Conservation (phyloP, 1,140 invertebrate species). For the Paramacrobiotus metropolitanus region DNA sequence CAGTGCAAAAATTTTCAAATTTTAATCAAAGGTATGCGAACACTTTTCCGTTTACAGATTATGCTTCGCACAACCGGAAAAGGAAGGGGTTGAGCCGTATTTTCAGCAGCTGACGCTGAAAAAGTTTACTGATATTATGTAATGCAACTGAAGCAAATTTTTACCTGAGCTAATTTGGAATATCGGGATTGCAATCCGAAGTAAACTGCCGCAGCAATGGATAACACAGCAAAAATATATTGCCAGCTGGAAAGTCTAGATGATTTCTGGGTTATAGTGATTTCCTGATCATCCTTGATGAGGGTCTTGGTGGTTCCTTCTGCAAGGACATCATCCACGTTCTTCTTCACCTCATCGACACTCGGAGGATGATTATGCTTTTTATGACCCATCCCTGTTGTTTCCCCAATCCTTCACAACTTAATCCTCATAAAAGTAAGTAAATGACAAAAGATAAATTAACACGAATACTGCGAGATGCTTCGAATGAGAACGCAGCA, state of each 20-base stretch:
- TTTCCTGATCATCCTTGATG: neutral
- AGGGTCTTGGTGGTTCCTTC: neutral
- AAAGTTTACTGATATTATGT: too few relatives aligned
- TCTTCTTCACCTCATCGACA: neutral
- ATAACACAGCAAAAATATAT: neutral
- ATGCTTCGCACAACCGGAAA: too few relatives aligned
- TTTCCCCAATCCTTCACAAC: neutral
- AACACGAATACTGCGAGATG: neutral
- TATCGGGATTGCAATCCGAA: neutral
- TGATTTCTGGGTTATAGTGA: too few relatives aligned
- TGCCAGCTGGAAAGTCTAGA: neutral
- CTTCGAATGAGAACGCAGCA: too few relatives aligned
- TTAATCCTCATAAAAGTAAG: neutral
- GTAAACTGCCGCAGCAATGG: conserved; percentile 1
- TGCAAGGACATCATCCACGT: neutral
- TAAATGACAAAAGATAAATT: neutral
- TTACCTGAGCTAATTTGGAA: too few relatives aligned
- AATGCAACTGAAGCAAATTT: too few relatives aligned
- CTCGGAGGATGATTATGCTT: neutral
- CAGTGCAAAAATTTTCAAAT: too few relatives aligned
- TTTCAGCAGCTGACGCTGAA: too few relatives aligned
- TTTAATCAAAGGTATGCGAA: too few relatives aligned
- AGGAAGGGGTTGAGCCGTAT: too few relatives aligned
- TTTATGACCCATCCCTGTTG: neutral
- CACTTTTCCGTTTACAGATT: too few relatives aligned